These are phyloP conservation scores for Dicranocentrus wangi DNA, from an alignment of 2,888 invertebrate genomes.

Conservation along the genomic window DNA sequence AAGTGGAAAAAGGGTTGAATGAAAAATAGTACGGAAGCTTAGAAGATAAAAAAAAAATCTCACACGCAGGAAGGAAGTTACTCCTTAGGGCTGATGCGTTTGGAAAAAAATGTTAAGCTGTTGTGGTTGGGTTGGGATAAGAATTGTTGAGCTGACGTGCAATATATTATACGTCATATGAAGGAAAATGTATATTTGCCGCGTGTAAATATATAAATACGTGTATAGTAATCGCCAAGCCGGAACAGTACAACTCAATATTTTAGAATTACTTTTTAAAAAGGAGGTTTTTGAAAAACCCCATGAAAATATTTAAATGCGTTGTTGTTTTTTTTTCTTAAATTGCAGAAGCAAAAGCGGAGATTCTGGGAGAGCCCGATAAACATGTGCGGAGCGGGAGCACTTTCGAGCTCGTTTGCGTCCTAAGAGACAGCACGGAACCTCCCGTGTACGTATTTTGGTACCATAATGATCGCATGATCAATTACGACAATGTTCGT, in stretches of 20 bases:
- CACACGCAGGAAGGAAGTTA: not conserved
- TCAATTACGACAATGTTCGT: conserved; percentile 83
- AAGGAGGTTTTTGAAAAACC: no score
- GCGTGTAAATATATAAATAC: no score
- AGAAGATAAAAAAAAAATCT: not conserved
- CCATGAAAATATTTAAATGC: no score
- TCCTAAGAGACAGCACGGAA: conserved; percentile 88
- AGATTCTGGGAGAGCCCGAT: conserved; percentile 89
- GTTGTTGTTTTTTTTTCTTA: not conserved
- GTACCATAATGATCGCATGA: conserved; percentile 90
- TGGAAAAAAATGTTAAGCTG: no score
- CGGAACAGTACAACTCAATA: no score
- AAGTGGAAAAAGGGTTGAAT: not conserved
- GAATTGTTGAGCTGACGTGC: no score
- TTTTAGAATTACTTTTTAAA: no score
- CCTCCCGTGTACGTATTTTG: conserved; percentile 88
- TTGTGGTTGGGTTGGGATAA: no score
- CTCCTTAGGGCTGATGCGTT: not conserved
- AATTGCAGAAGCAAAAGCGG: conserved; percentile 86
- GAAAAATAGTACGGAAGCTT: conserved; percentile 9
- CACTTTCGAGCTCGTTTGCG: conserved; percentile 86
- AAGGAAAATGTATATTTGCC: no score
- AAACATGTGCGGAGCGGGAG: conserved; percentile 92
- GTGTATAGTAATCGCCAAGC: no score
- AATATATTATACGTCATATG: no score